Evolutionary conservation across 2,797 vertebrate species (phyloP).

Genomic region (Mus spretus): DNA sequence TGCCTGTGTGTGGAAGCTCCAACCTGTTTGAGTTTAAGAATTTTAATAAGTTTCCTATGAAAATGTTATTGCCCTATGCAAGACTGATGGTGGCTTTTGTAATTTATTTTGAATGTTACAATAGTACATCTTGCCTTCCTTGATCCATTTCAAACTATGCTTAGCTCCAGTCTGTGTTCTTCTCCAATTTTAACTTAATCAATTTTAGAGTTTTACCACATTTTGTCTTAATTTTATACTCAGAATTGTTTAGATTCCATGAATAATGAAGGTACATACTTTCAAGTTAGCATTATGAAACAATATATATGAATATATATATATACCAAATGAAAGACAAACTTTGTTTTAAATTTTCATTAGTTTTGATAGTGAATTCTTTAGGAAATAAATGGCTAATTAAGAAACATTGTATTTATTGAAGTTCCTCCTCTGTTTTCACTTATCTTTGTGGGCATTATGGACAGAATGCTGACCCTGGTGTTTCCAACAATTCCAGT

Average conservation of each 20-base stretch:
- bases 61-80: background rate
- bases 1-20: background rate
- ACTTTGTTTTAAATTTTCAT: background rate
- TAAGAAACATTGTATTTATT: background rate
- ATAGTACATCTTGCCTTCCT: background rate
- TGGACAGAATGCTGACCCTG: background rate
- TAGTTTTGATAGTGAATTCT: background rate
- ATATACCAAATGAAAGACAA: background rate
- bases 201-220: background rate
- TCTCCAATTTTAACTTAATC: background rate
- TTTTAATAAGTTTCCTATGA: background rate
- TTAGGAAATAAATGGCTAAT: background rate
- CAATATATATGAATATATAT: background rate
- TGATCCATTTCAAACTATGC: background rate
- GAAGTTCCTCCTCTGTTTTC: background rate
- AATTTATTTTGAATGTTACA: background rate
- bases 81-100: background rate
- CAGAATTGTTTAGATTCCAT: background rate
- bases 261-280: background rate
- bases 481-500: fast-evolving
- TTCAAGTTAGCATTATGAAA: background rate
- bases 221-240: background rate
- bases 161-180: background rate
- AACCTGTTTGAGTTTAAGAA: background rate
- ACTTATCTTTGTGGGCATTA: background rate